Evolutionary conservation across 2,113 vertebrate genomes (phyloP).

Genomic region (Anser brachyrhynchus): DNA sequence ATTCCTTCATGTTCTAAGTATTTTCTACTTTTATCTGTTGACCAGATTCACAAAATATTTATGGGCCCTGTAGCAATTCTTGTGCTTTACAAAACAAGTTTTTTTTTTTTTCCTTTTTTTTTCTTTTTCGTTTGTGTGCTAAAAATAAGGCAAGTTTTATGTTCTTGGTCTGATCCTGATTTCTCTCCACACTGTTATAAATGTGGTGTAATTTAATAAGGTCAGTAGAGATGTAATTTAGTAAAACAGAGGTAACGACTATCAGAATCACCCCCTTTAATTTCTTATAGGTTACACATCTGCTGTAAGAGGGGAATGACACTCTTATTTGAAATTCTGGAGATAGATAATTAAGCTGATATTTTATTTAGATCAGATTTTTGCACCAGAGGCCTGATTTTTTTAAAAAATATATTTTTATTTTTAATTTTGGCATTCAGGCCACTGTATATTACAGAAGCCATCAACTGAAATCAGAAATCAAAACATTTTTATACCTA

Average conservation of each 20-base stretch:
- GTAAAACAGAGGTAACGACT: neutral
- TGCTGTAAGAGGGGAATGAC: neutral
- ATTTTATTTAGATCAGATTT: neutral
- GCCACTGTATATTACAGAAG: neutral
- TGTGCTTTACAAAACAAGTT: slow-evolving; percentile 58
- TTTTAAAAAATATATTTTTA: too few species aligned
- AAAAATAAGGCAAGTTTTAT: slow-evolving; percentile 18
- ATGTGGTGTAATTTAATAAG: neutral
- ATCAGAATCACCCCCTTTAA: neutral
- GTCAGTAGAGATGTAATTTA: neutral
- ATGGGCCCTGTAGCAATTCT: slow-evolving; percentile 61
- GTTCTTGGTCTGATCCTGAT: slow-evolving; percentile 24
- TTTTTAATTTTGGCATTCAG: neutral
- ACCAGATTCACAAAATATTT: slow-evolving; percentile 70
- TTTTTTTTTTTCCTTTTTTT: neutral
- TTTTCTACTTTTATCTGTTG: slow-evolving; percentile 65
- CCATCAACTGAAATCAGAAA: neutral
- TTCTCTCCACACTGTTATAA: neutral
- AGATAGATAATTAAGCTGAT: neutral
- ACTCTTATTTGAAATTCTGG: neutral
- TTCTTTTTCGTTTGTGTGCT: neutral
- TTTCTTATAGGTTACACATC: neutral
- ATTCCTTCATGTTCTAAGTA: slow-evolving; percentile 68
- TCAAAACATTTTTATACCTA: slow-evolving; percentile 12
- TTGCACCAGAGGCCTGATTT: neutral